A percentile compares a stretch with the other conserved stretches of the same genome.
Evolutionary conservation across 2,888 invertebrate species (phyloP).

Genomic region (Nemotelus nigrinus): DNA sequence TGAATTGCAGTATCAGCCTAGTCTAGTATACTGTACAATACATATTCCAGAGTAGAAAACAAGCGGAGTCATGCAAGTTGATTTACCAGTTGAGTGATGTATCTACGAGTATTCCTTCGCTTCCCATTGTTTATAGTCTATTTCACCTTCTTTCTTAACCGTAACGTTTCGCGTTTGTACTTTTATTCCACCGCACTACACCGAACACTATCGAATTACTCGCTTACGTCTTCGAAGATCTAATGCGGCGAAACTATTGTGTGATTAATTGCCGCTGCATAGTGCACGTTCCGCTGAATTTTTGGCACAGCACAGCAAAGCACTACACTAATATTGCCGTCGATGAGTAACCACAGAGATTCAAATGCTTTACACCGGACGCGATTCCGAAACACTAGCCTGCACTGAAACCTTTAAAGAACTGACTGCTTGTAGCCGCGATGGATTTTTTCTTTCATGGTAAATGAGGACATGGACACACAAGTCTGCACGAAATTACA

Average conservation of each 20-base stretch:
- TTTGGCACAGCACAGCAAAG: neutral
- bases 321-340: neutral
- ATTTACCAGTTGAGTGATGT: constrained; percentile 54
- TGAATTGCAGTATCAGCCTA: too few relatives aligned
- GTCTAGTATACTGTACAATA: too few relatives aligned
- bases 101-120: constrained; percentile 54
- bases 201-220: neutral
- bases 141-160: constrained; percentile 15
- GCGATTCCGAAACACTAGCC: neutral
- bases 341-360: constrained; percentile 19
- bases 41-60: neutral
- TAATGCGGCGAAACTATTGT: constrained; percentile 15
- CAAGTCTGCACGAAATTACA: too few relatives aligned
- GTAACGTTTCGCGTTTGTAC: neutral
- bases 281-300: constrained; percentile 17
- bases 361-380: neutral
- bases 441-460: constrained; percentile 4
- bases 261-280: neutral
- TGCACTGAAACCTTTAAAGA: constrained; percentile 23
- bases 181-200: neutral
- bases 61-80: constrained; percentile 20
- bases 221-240: constrained; percentile 5
- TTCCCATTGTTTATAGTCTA: constrained; percentile 50
- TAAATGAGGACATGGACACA: neutral
- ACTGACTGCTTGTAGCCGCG: neutral